Evolutionary conservation across 2,888 invertebrate species (phyloP).

Genomic region (Rapana venosa): DNA sequence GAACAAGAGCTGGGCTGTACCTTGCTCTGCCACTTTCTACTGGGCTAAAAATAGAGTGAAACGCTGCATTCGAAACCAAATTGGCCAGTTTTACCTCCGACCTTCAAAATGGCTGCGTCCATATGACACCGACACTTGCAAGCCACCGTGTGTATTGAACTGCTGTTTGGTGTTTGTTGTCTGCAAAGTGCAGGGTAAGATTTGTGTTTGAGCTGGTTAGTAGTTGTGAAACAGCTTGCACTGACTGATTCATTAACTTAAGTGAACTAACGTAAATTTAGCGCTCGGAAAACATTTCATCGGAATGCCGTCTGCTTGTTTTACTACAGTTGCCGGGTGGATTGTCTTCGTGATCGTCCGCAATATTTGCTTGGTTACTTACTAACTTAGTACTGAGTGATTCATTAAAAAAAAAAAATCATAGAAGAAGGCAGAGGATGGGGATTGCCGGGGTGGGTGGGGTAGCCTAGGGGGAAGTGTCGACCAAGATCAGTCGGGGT

Average conservation of each 20-base stretch:
- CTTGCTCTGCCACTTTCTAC: conserved; percentile 24
- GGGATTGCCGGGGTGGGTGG: no score
- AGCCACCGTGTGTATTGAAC: background rate
- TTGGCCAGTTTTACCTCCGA: background rate
- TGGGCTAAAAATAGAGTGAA: conserved; percentile 15
- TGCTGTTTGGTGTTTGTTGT: background rate
- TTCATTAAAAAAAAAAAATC: background rate
- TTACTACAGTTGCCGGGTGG: background rate
- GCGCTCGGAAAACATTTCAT: background rate
- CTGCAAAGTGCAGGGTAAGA: background rate
- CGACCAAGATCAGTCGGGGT: no score
- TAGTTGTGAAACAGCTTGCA: background rate
- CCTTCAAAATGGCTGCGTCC: conserved; percentile 40
- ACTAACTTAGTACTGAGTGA: background rate
- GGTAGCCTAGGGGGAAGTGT: no score
- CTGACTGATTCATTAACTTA: background rate
- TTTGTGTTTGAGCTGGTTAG: background rate
- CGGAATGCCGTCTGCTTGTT: background rate
- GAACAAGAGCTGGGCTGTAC: background rate
- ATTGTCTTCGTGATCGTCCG: background rate
- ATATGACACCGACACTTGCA: conserved; percentile 26
- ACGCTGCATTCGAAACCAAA: conserved; percentile 30
- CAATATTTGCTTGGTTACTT: background rate
- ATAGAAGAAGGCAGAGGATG: no score
- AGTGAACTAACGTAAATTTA: background rate